These are phyloP conservation scores for Apodemia duryi DNA, from an alignment of 2,888 invertebrate species.

Conservation along the genomic window DNA sequence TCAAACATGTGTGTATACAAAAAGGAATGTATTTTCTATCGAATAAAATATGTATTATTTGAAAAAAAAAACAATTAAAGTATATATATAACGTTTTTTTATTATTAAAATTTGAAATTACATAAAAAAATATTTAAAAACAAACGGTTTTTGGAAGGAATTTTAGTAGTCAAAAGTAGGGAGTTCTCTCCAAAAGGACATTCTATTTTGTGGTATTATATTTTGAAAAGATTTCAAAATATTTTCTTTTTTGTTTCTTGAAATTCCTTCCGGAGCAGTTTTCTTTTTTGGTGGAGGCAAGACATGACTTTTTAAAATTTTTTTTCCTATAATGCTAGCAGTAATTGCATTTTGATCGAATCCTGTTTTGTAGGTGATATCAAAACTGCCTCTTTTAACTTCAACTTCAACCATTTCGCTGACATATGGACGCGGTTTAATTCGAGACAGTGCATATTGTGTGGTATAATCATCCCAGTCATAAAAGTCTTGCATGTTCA, in stretches of 20 bases:
- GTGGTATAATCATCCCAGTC: slow-evolving; percentile 26
- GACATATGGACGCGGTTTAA: slow-evolving; percentile 27
- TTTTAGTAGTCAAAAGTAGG: slow-evolving; percentile 19
- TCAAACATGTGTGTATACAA: slow-evolving; percentile 21
- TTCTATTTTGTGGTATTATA: slow-evolving; percentile 24
- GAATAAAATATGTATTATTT: slow-evolving; percentile 22
- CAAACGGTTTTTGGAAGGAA: slow-evolving; percentile 3
- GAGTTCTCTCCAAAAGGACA: slow-evolving; percentile 26
- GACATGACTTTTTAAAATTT: slow-evolving; percentile 24
- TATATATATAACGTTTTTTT: slow-evolving; percentile 16
- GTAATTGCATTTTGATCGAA: slow-evolving; percentile 26
- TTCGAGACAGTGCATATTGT: slow-evolving; percentile 25
- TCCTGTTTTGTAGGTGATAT: slow-evolving; percentile 22
- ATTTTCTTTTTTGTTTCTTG: slow-evolving; percentile 23
- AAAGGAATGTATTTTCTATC: slow-evolving; percentile 22
- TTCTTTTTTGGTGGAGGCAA: slow-evolving; percentile 16
- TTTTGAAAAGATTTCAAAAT: slow-evolving; percentile 22
- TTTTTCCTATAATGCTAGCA: slow-evolving; percentile 25
- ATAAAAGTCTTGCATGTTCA: slow-evolving; percentile 25
- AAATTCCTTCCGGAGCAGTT: slow-evolving; percentile 8
- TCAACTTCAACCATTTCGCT: slow-evolving; percentile 26
- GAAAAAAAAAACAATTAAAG: slow-evolving; percentile 20
- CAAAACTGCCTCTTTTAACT: slow-evolving; percentile 27
- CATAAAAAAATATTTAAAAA: background rate
- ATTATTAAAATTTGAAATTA: background rate